Conservation (phyloP, 2,797 vertebrate genomes). For the Diceros bicornis region DNA sequence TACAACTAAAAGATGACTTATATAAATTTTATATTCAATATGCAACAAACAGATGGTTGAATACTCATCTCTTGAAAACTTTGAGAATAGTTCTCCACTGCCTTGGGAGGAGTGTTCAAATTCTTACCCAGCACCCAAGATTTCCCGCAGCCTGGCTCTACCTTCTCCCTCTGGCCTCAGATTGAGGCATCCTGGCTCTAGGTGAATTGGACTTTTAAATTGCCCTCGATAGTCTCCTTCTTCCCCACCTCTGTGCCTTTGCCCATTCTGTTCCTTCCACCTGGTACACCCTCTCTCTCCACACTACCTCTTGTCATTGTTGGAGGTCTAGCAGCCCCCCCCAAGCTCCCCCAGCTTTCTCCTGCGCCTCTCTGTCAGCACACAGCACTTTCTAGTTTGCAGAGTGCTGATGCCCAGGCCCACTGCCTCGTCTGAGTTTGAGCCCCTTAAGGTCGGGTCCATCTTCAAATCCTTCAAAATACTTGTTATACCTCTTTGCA, state of each 20-base stretch:
- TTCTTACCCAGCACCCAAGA: neutral
- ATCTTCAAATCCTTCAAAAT: neutral
- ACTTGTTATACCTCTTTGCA: neutral
- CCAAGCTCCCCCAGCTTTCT: no score
- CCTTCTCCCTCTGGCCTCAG: neutral
- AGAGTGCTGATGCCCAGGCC: neutral
- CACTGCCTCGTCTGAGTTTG: neutral
- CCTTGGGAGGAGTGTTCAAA: neutral
- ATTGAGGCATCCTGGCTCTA: neutral
- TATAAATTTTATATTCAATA: slow-evolving; percentile 10
- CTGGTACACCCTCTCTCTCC: neutral
- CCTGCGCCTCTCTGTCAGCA: fast-evolving
- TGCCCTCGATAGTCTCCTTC: neutral
- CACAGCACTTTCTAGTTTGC: neutral
- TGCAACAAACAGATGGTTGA: neutral
- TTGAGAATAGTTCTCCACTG: neutral
- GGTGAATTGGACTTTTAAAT: neutral
- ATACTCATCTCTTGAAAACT: neutral
- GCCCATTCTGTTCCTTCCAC: neutral
- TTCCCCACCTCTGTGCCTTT: neutral
- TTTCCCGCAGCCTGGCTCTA: neutral
- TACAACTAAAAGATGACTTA: neutral
- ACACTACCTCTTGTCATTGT: neutral
- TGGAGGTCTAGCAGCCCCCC: neutral
- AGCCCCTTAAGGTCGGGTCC: neutral